Evolutionary conservation across 2,797 vertebrate species (phyloP).

Genomic region (Heterohyrax brucei): DNA sequence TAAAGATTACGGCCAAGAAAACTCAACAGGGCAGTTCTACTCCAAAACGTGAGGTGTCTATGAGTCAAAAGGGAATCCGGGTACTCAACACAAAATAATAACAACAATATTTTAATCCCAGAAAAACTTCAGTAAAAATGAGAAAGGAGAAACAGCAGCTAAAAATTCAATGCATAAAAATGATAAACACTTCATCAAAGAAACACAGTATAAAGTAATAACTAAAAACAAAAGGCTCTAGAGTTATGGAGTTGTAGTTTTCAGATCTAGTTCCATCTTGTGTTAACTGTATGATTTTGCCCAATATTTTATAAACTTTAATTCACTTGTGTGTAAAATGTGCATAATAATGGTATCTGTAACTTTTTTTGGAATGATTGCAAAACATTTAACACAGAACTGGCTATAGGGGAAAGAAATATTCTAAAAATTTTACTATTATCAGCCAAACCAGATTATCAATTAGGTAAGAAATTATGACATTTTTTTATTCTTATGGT

Average conservation of each 20-base stretch:
- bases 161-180: neutral
- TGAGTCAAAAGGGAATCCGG: too few relatives aligned
- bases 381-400: neutral
- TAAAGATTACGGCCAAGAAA: too few relatives aligned
- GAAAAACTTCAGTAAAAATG: neutral
- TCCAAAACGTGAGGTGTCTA: too few relatives aligned
- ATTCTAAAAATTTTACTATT: neutral
- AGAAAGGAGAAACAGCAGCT: neutral
- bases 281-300: neutral
- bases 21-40: too few relatives aligned
- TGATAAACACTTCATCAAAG: neutral
- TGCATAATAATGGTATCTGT: neutral
- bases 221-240: neutral
- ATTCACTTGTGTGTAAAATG: neutral
- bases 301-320: neutral
- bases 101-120: neutral
- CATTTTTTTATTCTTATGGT: neutral
- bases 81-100: too few relatives aligned
- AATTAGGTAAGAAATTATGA: neutral
- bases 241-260: neutral
- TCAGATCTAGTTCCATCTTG: neutral
- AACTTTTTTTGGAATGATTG: neutral
- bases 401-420: neutral
- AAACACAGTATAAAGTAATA: neutral
- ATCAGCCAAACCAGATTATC: neutral